A percentile compares a stretch with the other conserved stretches of the same genome.
phyloP scores from a whole-genome alignment of 2,113 vertebrate species.

The Lycaon pictus region DNA sequence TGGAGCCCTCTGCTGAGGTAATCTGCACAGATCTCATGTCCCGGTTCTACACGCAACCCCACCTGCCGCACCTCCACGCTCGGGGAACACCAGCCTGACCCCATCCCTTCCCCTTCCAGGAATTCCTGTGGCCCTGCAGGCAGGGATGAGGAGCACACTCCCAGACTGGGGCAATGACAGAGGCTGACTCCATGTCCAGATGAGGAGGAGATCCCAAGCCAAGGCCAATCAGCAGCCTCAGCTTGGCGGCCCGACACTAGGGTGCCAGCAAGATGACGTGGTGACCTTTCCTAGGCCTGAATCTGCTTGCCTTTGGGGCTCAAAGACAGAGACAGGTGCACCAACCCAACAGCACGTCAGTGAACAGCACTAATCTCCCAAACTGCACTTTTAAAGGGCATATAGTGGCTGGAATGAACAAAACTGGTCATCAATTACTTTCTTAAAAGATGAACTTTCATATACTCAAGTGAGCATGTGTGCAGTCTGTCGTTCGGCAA shows the following conservation, averaged over 20 bases:
- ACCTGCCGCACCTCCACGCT: too few species aligned
- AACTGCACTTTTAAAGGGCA: neutral
- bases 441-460: neutral
- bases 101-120: neutral
- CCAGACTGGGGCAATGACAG: neutral
- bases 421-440: neutral
- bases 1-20: neutral
- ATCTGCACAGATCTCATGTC: neutral
- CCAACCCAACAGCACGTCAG: neutral
- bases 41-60: neutral
- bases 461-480: neutral
- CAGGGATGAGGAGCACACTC: neutral
- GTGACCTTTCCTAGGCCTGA: neutral
- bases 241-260: neutral
- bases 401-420: neutral
- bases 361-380: neutral
- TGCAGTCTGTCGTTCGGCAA: neutral
- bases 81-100: accelerated
- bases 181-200: accelerated
- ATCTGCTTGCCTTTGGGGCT: neutral
- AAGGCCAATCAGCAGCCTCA: neutral
- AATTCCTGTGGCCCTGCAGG: neutral
- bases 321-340: neutral
- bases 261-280: neutral
- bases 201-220: neutral